phyloP scores from a whole-genome alignment of 2,888 invertebrate species.

The Drosophila paracracens region DNA sequence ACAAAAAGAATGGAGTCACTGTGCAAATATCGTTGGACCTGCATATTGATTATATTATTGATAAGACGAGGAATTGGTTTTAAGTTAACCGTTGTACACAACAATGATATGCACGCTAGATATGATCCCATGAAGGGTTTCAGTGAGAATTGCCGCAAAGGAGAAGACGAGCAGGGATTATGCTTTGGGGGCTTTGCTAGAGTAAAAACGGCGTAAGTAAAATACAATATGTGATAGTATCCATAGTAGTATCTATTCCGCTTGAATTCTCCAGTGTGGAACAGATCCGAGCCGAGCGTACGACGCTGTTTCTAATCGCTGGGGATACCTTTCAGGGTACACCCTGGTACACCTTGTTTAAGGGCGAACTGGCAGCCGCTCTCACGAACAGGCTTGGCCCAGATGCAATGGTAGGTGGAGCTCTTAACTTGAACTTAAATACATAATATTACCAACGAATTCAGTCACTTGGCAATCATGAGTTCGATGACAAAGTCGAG shows the following conservation, averaged over 20 bases:
- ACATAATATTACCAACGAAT: not conserved
- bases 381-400: conserved; percentile 91
- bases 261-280: conserved; percentile 23
- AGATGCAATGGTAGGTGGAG: conserved; percentile 91
- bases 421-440: not conserved
- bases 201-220: conserved; percentile 85
- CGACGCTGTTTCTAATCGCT: conserved; percentile 90
- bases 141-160: conserved; percentile 87
- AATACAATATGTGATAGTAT: not conserved
- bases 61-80: conserved; percentile 8
- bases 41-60: conserved; percentile 13
- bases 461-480: not conserved
- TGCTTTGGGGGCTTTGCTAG: conserved; percentile 95
- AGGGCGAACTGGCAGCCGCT: conserved; percentile 90
- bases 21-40: not conserved
- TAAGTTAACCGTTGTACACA: conserved; percentile 88
- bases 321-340: conserved; percentile 95
- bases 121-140: conserved; percentile 90
- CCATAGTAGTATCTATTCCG: not conserved
- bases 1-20: not conserved
- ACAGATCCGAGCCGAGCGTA: conserved; percentile 13
- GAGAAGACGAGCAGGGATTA: conserved; percentile 86
- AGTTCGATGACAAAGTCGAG: conserved; percentile 5
- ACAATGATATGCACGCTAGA: conserved; percentile 94
- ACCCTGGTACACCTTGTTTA: conserved; percentile 92